Conservation (phyloP, 2,888 invertebrate genomes). For the Venusia cambrica region DNA sequence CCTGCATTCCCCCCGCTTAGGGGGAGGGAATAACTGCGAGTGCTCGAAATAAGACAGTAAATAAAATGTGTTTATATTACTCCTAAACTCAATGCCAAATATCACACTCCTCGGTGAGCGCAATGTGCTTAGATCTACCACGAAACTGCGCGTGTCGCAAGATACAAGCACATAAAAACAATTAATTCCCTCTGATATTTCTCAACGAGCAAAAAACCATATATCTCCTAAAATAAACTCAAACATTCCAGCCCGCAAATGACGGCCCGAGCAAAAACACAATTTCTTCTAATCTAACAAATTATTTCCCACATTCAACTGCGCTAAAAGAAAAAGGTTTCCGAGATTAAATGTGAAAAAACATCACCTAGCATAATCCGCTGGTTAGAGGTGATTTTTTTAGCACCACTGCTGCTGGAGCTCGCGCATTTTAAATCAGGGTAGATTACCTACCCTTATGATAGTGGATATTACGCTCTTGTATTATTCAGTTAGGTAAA, state of each 20-base stretch:
- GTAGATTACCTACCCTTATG: slow-evolving; percentile 24
- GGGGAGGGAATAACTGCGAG: too few relatives aligned
- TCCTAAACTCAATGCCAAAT: too few relatives aligned
- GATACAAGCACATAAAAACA: too few relatives aligned
- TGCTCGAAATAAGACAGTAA: too few relatives aligned
- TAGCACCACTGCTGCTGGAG: slow-evolving; percentile 16
- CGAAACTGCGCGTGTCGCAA: too few relatives aligned
- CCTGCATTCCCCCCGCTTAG: too few relatives aligned
- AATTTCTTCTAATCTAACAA: slow-evolving; percentile 4
- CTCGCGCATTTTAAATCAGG: slow-evolving; percentile 26
- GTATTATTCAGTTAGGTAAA: slow-evolving; percentile 3
- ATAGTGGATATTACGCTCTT: slow-evolving; percentile 18
- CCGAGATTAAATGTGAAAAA: slow-evolving; percentile 19
- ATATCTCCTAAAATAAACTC: not conserved
- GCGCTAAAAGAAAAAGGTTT: slow-evolving; percentile 8
- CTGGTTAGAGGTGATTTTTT: slow-evolving; percentile 28
- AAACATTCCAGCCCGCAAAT: not conserved
- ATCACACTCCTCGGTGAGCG: too few relatives aligned
- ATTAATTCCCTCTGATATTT: too few relatives aligned
- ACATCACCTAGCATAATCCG: slow-evolving; percentile 22
- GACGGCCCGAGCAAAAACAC: slow-evolving; percentile 4
- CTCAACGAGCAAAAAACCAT: too few relatives aligned
- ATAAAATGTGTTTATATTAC: too few relatives aligned
- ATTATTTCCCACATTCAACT: slow-evolving; percentile 1
- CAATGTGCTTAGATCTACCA: too few relatives aligned